These are phyloP conservation scores for Dascillus cervinus DNA, from an alignment of 2,888 invertebrate species.

Conservation along the genomic window DNA sequence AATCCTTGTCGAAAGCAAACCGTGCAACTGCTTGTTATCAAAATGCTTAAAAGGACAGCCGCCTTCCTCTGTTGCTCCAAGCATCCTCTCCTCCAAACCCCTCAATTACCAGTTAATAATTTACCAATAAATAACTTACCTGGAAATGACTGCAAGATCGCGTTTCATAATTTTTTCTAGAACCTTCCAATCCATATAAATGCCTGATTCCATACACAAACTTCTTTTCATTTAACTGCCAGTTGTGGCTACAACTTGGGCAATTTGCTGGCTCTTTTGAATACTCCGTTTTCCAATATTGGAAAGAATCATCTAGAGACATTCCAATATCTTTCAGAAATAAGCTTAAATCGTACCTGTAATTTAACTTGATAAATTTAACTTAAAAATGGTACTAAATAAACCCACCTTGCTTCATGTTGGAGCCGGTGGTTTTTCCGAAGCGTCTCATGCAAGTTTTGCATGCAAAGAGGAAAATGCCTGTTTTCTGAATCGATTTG, in stretches of 20 bases:
- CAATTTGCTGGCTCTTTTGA: conserved; percentile 42
- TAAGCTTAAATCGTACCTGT: conserved; percentile 57
- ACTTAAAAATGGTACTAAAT: neutral
- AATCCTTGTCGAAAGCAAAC: too few relatives aligned
- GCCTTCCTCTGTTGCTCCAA: conserved; percentile 45
- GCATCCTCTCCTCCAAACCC: conserved; percentile 12
- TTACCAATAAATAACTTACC: conserved; percentile 40
- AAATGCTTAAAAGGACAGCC: conserved; percentile 58
- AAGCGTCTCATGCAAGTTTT: conserved; percentile 49
- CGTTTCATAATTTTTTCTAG: conserved; percentile 50
- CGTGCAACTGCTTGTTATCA: too few relatives aligned
- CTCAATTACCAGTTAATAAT: neutral
- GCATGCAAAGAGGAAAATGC: conserved; percentile 60
- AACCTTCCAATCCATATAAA: conserved; percentile 65
- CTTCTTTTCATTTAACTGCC: conserved; percentile 53
- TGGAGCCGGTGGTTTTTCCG: conserved; percentile 53
- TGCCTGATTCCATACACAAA: conserved; percentile 53
- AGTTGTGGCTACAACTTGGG: conserved; percentile 53
- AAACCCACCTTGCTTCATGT: conserved; percentile 46
- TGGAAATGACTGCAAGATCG: conserved; percentile 54
- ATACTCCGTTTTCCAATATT: conserved; percentile 61
- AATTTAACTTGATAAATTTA: conserved; percentile 5
- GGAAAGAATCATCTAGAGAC: conserved; percentile 54
- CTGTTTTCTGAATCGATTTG: conserved; percentile 42
- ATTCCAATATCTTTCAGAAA: conserved; percentile 67